These are phyloP conservation scores for Alectoris magna DNA, from an alignment of 2,797 vertebrate genomes.

Conservation along the genomic window DNA sequence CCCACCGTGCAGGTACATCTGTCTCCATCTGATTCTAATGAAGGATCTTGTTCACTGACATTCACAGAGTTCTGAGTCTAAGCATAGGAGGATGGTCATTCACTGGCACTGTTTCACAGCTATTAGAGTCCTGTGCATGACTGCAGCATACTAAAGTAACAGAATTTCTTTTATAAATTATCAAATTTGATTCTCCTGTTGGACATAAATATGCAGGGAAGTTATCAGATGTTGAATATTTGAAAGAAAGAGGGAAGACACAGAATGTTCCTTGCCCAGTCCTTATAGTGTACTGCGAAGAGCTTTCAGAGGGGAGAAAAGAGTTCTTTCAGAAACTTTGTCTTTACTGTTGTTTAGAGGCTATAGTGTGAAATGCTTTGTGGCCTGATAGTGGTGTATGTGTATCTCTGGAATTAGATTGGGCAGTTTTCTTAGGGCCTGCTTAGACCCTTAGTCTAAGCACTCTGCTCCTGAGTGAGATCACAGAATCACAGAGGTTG, in stretches of 20 bases:
- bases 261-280: neutral
- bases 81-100: neutral
- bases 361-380: neutral
- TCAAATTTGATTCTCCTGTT: neutral
- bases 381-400: neutral
- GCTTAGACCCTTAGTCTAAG: neutral
- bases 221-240: neutral
- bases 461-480: fast-evolving
- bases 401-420: neutral
- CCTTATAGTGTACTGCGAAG: neutral
- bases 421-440: neutral
- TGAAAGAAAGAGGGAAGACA: neutral
- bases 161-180: neutral
- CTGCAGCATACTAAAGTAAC: neutral
- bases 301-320: neutral
- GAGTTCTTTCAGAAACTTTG: neutral
- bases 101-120: neutral
- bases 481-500: too few relatives aligned
- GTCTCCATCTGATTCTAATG: constrained; percentile 43
- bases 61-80: neutral
- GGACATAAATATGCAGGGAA: neutral
- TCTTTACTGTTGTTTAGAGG: neutral
- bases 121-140: neutral
- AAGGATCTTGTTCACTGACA: constrained; percentile 13
- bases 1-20: constrained; percentile 25